Base-by-base conservation (phyloP, 1,140 invertebrate genomes). In the Heliconius eleuchia region DNA sequence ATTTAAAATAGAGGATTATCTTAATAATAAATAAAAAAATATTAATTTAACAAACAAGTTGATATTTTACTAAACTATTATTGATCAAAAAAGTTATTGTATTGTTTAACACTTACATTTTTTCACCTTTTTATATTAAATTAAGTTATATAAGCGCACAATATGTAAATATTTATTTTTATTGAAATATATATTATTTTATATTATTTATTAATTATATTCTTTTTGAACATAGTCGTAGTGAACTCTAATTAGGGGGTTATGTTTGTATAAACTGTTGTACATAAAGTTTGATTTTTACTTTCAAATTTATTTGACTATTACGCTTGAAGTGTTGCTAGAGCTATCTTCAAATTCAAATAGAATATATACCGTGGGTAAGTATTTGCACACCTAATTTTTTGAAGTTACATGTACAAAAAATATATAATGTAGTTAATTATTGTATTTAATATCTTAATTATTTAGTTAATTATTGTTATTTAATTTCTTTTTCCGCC, bases 281-380 rank as follows among this genome's bases (percentile, higher is more conserved):
- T 27, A 27, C 23, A 13, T 9, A 66, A n/a, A 27, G 11, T 66
- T 66, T 66, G 23, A 27, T 13, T 13, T 66, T 27, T 27, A 66
- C 60, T 66, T 11, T 66, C 60, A 66, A 66, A 66, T 66, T 66
- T 66, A 66, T 2, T 66, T 66, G 60, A 66, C 60, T 27, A 30
- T 66, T 23, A 66, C 60, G 13, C 11, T 46, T 46, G 13, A 46
- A 46, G 42, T 46, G 42, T 46, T 46, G 42, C 42, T 46, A 46
- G 42, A 46, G 42, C 11, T 11, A 46, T 11, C 11, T 46, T 13
- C 4, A 46, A 46, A 46, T 1, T 46, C 13, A 46, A 16, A 46
- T 46, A 46, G 42, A 46, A 46, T 46, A 46, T 34, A 7, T 34
- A 30, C 1, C 1, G 30, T 30, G 30, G 30, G 30, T 30, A 30